Evolutionary conservation across 2,888 invertebrate species (phyloP).

Genomic region (Antheraea yamamai): DNA sequence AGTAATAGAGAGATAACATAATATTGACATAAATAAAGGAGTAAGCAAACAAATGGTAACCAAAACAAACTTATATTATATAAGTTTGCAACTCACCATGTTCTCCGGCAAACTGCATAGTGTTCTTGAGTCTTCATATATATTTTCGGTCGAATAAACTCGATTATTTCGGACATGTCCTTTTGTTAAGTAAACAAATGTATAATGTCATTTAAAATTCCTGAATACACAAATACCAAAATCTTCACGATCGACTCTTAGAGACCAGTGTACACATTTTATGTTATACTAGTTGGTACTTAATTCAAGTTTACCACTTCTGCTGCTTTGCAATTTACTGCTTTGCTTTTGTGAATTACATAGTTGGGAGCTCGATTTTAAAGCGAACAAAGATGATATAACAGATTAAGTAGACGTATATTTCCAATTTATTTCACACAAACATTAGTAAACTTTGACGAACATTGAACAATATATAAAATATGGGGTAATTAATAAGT

Average conservation of each 20-base stretch:
- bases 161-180: background rate
- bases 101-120: slow-evolving; percentile 32
- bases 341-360: too few species aligned
- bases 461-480: background rate
- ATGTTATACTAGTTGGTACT: too few species aligned
- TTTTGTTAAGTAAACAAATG: background rate
- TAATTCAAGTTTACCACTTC: too few species aligned
- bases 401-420: too few species aligned
- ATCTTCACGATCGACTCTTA: background rate
- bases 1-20: background rate
- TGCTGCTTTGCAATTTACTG: too few species aligned
- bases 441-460: background rate
- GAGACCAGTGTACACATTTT: background rate
- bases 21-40: slow-evolving; percentile 35
- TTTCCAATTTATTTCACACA: slow-evolving; percentile 11
- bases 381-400: too few species aligned
- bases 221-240: too few species aligned
- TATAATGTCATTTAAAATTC: background rate
- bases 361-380: too few species aligned
- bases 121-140: background rate
- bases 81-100: slow-evolving; percentile 43
- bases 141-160: background rate
- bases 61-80: slow-evolving; percentile 54
- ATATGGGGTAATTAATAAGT: background rate
- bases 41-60: slow-evolving; percentile 45